Conservation (phyloP, 2,888 invertebrate species). For the Chloroclystis v-ata region DNA sequence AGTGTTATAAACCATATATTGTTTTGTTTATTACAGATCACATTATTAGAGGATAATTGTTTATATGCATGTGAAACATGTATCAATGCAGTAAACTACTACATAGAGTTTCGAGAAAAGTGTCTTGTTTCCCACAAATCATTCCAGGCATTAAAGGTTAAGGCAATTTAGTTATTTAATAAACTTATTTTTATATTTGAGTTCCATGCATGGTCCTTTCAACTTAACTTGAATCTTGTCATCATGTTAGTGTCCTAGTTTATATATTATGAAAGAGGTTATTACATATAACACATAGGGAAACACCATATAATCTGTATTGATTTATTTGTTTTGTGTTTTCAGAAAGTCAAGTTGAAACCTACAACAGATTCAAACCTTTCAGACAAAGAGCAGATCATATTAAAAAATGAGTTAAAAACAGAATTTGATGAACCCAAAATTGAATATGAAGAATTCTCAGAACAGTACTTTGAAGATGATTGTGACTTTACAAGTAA, state of each 20-base stretch:
- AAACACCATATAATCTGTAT: too few relatives aligned
- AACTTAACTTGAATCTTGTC: too few relatives aligned
- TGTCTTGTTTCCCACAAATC: constrained; percentile 14
- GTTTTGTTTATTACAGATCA: constrained; percentile 14
- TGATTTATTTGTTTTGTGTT: too few relatives aligned
- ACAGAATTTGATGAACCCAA: background rate
- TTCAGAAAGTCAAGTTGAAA: background rate
- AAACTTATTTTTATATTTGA: background rate
- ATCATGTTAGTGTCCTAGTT: too few relatives aligned
- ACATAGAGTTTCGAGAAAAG: constrained; percentile 15
- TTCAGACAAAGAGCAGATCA: background rate
- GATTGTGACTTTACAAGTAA: too few relatives aligned
- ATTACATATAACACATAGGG: too few relatives aligned
- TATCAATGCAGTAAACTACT: constrained; percentile 8
- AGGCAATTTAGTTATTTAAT: background rate
- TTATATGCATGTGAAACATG: constrained; percentile 13
- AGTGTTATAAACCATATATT: background rate
- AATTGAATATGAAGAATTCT: background rate
- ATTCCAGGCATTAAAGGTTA: constrained; percentile 3
- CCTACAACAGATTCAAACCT: too few relatives aligned
- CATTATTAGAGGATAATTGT: constrained; percentile 4
- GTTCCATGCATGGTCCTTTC: too few relatives aligned
- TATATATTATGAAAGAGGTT: too few relatives aligned
- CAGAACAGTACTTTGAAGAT: too few relatives aligned
- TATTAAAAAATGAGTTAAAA: background rate